Evolutionary conservation across 1,140 invertebrate species (phyloP).

Genomic region (Lithobius niger): DNA sequence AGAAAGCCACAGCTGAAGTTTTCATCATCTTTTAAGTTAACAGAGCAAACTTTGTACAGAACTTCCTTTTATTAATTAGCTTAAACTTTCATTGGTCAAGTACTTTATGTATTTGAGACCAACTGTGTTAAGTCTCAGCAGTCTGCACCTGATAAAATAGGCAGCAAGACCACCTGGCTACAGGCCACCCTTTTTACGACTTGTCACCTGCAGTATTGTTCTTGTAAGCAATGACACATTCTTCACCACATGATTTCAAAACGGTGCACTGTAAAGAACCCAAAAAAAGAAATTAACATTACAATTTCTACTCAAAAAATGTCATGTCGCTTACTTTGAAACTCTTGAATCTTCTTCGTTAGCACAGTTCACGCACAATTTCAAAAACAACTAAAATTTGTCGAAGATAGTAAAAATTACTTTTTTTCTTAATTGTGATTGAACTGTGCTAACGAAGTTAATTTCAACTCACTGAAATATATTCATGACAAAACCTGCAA

Average conservation of each 20-base stretch:
- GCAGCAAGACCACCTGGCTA: neutral
- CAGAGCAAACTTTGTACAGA: constrained; percentile 9
- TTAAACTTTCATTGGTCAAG: neutral
- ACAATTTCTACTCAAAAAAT: no score
- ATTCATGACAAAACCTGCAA: no score
- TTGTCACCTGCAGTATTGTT: constrained; percentile 84
- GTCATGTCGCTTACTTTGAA: no score
- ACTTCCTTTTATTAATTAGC: neutral
- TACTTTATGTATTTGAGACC: neutral
- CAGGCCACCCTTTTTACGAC: constrained; percentile 30
- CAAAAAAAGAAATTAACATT: constrained; percentile 9
- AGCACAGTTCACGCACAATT: no score
- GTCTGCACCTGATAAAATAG: neutral
- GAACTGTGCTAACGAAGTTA: no score
- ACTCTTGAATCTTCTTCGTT: no score
- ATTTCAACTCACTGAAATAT: no score
- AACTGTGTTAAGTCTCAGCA: neutral
- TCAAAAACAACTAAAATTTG: no score
- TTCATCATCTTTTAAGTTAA: constrained; percentile 5
- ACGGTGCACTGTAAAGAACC: constrained; percentile 61
- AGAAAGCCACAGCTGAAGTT: constrained; percentile 5
- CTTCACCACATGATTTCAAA: constrained; percentile 77
- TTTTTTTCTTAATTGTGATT: no score
- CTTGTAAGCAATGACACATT: constrained; percentile 86
- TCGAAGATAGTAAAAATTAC: no score